Base-by-base conservation (phyloP, 2,113 vertebrate genomes). In the Collichthys lucidus region DNA sequence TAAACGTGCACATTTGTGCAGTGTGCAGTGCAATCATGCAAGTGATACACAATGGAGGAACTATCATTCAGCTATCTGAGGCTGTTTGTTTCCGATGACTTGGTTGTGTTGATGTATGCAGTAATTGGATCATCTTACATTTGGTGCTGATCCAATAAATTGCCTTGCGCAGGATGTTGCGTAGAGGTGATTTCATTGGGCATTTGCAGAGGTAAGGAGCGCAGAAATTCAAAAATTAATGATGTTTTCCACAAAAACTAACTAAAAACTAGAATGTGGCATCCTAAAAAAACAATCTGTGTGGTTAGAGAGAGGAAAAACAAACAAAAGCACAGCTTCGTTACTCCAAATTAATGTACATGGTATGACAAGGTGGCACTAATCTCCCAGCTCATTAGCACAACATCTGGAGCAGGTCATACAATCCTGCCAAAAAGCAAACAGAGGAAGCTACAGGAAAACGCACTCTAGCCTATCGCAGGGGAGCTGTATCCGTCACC, bases 351-450 rank as follows among this genome's bases (percentile, higher is more conserved):
- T 88, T 29, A 80, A 69, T 80, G 62, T 77, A 55, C 50, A 79
- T 67, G 63, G 56, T 64, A 66, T 81, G 85, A 84, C 67, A 83
- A 84, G 76, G 74, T 76, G 80, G 75, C 77, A 79, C 64, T 77
- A 80, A 83, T 79, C 86, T 88, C 89, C 68, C 49, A 66, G 82
- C 78, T 94, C 80, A 89, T 92, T 93, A 90, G 74, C 19, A 8
- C 69, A 82, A 75, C 89, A 90, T 91, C 90, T 92, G 87, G 88
- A 92, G 75, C 22, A 74, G 86, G 88, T 90, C 86, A 84, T 74
- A 87, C 75, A 62, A 73, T 89, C 75, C 82, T 86, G 68, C 72
- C 69, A 73, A 57, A 73, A 80, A 82, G 71, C 74, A 85, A 88
- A 85, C 75, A 77, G 55, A 69, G 62, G 64, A 85, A 78, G 42